Conservation (phyloP, 1,140 invertebrate genomes). For the Drosophila pectinifera region DNA sequence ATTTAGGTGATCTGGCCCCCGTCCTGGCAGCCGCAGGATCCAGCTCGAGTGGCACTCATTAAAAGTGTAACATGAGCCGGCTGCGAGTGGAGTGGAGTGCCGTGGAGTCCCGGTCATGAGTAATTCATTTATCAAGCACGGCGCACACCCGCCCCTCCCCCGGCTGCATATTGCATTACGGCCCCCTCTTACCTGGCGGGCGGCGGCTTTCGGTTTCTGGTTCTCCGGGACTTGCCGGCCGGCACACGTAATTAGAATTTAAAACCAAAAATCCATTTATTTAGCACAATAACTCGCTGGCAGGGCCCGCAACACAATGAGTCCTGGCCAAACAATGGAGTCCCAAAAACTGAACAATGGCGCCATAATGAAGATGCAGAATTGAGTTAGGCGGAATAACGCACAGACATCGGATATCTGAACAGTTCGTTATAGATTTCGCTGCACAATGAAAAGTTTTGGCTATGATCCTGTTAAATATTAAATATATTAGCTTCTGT, state of each 20-base stretch:
- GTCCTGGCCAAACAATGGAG: conserved; percentile 58
- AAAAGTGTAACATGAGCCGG: conserved; percentile 70
- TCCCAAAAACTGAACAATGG: conserved; percentile 38
- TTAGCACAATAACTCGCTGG: conserved; percentile 73
- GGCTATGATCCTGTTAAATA: not conserved
- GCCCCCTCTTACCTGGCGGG: conserved; percentile 45
- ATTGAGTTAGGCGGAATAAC: conserved; percentile 38
- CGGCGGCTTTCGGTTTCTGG: conserved; percentile 35
- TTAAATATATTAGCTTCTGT: not conserved
- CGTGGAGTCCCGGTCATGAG: conserved; percentile 56
- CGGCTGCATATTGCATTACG: conserved; percentile 38
- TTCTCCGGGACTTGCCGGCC: not conserved
- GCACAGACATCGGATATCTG: conserved; percentile 7
- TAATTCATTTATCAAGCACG: conserved; percentile 74
- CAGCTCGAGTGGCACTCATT: conserved; percentile 73
- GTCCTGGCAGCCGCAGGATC: conserved; percentile 45
- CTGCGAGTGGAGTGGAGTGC: conserved; percentile 5
- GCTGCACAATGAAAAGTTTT: not conserved
- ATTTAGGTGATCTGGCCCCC: conserved; percentile 31
- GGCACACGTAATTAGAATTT: conserved; percentile 77
- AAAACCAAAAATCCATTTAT: conserved; percentile 82
- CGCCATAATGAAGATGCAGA: conserved; percentile 46
- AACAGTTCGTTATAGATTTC: conserved; percentile 24
- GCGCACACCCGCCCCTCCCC: conserved; percentile 17
- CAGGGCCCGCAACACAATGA: conserved; percentile 50